phyloP scores from a whole-genome alignment of 2,888 invertebrate genomes.

The Drosophila demipolita region DNA sequence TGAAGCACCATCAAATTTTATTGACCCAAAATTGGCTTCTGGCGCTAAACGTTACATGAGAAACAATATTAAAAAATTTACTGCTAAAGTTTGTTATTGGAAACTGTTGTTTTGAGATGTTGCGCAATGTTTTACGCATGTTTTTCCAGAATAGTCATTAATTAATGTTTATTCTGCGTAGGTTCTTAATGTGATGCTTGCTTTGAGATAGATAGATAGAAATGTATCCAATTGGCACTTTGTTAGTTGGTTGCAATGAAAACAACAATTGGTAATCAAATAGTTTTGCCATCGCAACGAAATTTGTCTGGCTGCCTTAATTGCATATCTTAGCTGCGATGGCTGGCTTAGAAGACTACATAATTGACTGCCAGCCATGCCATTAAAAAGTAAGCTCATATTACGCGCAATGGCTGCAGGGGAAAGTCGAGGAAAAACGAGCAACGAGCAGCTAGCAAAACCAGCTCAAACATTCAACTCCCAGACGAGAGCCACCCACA shows the following conservation, averaged over 20 bases:
- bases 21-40: background rate
- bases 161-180: background rate
- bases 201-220: constrained; percentile 1
- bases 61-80: background rate
- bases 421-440: constrained; percentile 15
- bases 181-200: constrained; percentile 2
- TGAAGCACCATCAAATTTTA: background rate
- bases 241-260: constrained; percentile 38
- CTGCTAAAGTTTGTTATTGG: background rate
- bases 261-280: constrained; percentile 78
- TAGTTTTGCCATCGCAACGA: constrained; percentile 52
- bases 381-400: constrained; percentile 79
- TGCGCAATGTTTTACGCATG: background rate
- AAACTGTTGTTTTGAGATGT: background rate
- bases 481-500: constrained; percentile 6
- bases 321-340: constrained; percentile 66
- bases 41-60: background rate
- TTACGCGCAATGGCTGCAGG: constrained; percentile 57
- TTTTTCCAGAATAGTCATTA: background rate
- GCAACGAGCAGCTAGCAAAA: background rate
- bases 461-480: background rate
- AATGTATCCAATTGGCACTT: constrained; percentile 34
- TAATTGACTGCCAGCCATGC: constrained; percentile 72
- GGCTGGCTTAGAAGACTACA: constrained; percentile 59
- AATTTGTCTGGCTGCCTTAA: constrained; percentile 46